A percentile compares a stretch with the other conserved stretches of the same genome.
These are phyloP conservation scores for Drosophila parabipectinata DNA, from an alignment of 1,140 invertebrate species.

Conservation along the genomic window DNA sequence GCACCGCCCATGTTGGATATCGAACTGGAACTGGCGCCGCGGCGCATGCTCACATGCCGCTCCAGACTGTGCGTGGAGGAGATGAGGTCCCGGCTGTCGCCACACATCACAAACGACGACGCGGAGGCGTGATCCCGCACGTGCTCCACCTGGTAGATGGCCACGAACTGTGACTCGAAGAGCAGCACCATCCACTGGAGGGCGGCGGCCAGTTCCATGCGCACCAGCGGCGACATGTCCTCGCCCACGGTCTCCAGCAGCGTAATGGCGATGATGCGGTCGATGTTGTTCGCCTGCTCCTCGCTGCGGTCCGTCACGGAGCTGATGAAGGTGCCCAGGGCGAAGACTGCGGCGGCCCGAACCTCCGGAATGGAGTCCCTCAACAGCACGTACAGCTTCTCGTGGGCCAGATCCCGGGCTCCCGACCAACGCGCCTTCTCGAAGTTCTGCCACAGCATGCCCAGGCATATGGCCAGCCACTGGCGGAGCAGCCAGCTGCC, in stretches of 20 bases:
- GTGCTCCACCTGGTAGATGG: slow-evolving; percentile 87
- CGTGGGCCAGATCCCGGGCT: slow-evolving; percentile 97
- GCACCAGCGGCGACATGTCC: slow-evolving; percentile 95
- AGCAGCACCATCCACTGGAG: slow-evolving; percentile 95
- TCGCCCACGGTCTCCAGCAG: slow-evolving; percentile 90
- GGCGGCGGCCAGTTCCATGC: slow-evolving; percentile 91
- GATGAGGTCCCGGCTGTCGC: slow-evolving; percentile 31
- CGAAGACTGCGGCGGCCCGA: slow-evolving; percentile 94
- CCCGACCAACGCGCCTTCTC: slow-evolving; percentile 97
- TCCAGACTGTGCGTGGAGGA: slow-evolving; percentile 75
- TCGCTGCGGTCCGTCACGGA: slow-evolving; percentile 92
- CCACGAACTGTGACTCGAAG: slow-evolving; percentile 95
- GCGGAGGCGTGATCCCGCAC: slow-evolving; percentile 41
- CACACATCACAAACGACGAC: slow-evolving; percentile 63
- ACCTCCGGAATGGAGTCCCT: slow-evolving; percentile 94
- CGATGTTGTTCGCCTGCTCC: slow-evolving; percentile 96
- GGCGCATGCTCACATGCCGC: slow-evolving; percentile 70
- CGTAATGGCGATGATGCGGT: slow-evolving; percentile 95
- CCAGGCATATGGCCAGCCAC: slow-evolving; percentile 96
- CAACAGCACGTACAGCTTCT: slow-evolving; percentile 94
- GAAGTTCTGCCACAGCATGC: slow-evolving; percentile 96
- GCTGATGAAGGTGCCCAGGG: slow-evolving; percentile 96
- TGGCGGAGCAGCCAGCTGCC: slow-evolving; percentile 89
- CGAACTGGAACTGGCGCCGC: slow-evolving; percentile 83
- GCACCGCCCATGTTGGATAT: slow-evolving; percentile 73